Conservation (phyloP, 2,888 invertebrate species). For the Megaustenia siamemsis region DNA sequence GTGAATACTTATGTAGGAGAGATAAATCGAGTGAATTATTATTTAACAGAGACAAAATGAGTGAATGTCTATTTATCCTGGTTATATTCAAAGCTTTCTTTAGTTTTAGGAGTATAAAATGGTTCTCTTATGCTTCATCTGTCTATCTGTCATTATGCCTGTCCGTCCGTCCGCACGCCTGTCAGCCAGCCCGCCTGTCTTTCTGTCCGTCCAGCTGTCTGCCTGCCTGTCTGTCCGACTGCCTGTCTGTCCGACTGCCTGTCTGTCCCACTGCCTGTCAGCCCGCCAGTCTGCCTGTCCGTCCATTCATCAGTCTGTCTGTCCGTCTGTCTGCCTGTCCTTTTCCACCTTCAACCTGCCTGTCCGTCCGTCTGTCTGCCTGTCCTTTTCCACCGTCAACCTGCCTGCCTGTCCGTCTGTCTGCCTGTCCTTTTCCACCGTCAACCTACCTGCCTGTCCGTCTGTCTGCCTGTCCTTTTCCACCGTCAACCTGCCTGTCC, state of each 20-base stretch:
- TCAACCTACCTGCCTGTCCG: no score
- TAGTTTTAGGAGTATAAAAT: no score
- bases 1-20: no score
- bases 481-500: no score
- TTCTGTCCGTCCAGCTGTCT: slow-evolving; percentile 16
- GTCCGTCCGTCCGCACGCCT: slow-evolving; percentile 18
- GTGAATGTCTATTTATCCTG: no score
- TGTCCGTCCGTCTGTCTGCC: slow-evolving; percentile 25
- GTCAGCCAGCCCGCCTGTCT: slow-evolving; percentile 5
- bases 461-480: no score
- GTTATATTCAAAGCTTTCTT: no score
- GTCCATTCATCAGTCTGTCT: slow-evolving; percentile 23
- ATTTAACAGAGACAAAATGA: no score
- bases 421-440: no score
- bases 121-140: no score
- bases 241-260: slow-evolving; percentile 19
- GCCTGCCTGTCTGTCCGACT: slow-evolving; percentile 14
- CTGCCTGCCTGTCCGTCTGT: slow-evolving; percentile 26
- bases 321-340: slow-evolving; percentile 34
- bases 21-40: no score
- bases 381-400: no score
- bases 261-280: slow-evolving; percentile 40
- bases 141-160: slow-evolving; percentile 19
- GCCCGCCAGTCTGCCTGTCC: slow-evolving; percentile 37
- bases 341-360: slow-evolving; percentile 24